These are phyloP conservation scores for Phengaris arion DNA, from an alignment of 2,888 invertebrate genomes.

Conservation along the genomic window DNA sequence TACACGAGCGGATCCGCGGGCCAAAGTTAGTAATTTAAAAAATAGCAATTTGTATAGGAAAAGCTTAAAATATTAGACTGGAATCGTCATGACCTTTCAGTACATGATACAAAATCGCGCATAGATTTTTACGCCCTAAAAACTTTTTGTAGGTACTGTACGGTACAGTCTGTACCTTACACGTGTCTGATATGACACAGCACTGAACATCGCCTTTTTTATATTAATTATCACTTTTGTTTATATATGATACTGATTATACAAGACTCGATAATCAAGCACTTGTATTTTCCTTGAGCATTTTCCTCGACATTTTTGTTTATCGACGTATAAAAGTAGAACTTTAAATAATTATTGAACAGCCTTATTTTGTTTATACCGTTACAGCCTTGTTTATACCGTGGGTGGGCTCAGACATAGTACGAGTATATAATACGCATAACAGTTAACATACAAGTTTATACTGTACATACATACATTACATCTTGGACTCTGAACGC, in stretches of 20 bases:
- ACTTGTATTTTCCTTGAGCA: not conserved
- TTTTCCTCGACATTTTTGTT: not conserved
- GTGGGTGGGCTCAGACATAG: not conserved
- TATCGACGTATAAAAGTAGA: not conserved
- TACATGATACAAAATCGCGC: no score
- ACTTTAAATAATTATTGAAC: not conserved
- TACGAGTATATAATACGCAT: not conserved
- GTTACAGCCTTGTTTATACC: no score
- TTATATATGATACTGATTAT: not conserved
- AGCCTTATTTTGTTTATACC: no score
- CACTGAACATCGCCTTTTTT: not conserved
- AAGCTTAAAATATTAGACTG: no score
- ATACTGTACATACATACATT: not conserved
- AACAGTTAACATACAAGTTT: not conserved
- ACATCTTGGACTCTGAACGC: not conserved
- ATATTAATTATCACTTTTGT: conserved; percentile 5
- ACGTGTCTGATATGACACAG: not conserved
- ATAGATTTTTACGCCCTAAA: no score
- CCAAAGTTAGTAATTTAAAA: no score
- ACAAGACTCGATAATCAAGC: not conserved
- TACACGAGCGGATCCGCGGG: no score
- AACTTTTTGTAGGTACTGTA: no score
- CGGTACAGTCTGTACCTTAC: no score
- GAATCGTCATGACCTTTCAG: no score
- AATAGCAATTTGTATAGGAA: no score